Evolutionary conservation across 2,113 vertebrate genomes (phyloP).

Genomic region (Cromileptes altivelis): DNA sequence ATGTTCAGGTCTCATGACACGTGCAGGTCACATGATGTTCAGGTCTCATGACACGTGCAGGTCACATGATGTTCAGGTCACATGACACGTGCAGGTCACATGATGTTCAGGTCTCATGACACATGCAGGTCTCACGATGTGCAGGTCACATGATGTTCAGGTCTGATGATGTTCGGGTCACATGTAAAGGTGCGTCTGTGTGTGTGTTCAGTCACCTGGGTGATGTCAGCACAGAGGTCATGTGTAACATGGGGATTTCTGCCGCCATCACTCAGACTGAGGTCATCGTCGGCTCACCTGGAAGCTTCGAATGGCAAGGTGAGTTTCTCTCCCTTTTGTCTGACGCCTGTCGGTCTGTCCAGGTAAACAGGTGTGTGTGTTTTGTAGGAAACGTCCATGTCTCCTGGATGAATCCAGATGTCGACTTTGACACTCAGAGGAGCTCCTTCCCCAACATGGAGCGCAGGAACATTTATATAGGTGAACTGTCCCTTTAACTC

Average conservation of each 20-base stretch:
- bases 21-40: no score
- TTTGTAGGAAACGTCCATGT: constrained; percentile 74
- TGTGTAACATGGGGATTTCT: constrained; percentile 93
- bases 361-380: background rate
- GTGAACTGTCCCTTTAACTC: constrained; percentile 41
- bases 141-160: no score
- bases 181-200: constrained; percentile 3
- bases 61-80: no score
- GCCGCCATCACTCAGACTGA: constrained; percentile 85
- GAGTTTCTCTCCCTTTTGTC: background rate
- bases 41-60: no score
- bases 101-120: no score
- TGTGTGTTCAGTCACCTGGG: constrained; percentile 81
- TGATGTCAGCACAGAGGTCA: constrained; percentile 83
- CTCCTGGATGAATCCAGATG: constrained; percentile 68
- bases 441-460: constrained; percentile 54
- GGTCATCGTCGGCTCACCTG: constrained; percentile 89
- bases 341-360: background rate
- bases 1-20: no score
- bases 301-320: constrained; percentile 95
- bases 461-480: constrained; percentile 67
- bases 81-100: no score
- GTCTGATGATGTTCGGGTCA: background rate
- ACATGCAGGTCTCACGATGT: no score
- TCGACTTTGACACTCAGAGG: constrained; percentile 19